Conservation (phyloP, 2,797 vertebrate species). For the Takifugu ocellatus region DNA sequence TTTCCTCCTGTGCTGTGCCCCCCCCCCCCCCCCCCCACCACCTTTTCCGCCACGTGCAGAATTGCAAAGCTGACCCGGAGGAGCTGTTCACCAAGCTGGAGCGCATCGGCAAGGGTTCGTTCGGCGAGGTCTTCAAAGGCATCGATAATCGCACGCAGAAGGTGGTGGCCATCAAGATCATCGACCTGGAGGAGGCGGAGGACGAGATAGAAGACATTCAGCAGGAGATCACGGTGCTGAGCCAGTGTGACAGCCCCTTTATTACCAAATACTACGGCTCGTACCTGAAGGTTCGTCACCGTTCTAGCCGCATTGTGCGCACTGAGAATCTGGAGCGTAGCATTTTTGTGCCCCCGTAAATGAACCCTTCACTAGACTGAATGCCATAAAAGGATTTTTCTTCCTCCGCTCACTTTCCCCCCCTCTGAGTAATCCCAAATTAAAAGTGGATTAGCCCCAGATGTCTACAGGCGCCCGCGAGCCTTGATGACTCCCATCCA, state of each 20-base stretch:
- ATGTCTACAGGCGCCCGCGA: constrained; percentile 25
- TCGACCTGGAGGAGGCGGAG: constrained; percentile 97
- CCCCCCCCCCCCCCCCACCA: not conserved
- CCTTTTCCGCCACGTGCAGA: constrained; percentile 63
- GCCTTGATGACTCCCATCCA: constrained; percentile 11
- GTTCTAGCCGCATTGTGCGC: not conserved
- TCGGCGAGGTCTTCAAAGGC: constrained; percentile 99
- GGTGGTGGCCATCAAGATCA: constrained; percentile 98
- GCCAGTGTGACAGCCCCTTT: constrained; percentile 97
- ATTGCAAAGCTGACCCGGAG: constrained; percentile 88
- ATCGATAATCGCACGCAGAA: constrained; percentile 98
- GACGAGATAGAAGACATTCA: constrained; percentile 99
- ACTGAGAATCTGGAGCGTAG: not conserved
- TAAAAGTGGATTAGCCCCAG: constrained; percentile 38
- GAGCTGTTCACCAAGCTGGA: constrained; percentile 97
- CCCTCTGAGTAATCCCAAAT: constrained; percentile 39
- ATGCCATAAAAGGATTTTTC: constrained; percentile 17
- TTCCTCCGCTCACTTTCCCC: constrained; percentile 14
- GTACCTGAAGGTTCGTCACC: constrained; percentile 85
- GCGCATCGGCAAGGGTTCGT: constrained; percentile 96
- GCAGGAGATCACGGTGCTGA: constrained; percentile 98
- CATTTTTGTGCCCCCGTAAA: not conserved
- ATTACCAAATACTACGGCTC: constrained; percentile 98
- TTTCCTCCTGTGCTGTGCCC: constrained; percentile 18
- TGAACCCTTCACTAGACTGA: not conserved